Evolutionary conservation across 2,797 vertebrate genomes (phyloP).

Genomic region (Mastacembelus armatus): DNA sequence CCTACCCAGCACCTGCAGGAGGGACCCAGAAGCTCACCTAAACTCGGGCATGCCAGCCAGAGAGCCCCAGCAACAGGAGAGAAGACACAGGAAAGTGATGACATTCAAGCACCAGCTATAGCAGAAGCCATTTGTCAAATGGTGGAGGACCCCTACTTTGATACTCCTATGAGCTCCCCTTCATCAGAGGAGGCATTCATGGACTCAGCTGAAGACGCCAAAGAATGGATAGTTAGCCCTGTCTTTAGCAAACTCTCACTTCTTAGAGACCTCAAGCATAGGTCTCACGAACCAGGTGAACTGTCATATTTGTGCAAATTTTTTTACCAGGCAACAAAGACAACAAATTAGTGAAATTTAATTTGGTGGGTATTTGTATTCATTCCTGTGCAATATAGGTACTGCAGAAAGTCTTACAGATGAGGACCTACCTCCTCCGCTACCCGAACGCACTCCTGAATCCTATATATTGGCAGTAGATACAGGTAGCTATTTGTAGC

Average conservation of each 20-base stretch:
- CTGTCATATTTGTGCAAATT: not conserved
- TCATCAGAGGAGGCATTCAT: not conserved
- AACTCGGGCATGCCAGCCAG: not conserved
- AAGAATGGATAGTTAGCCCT: slow-evolving; percentile 23
- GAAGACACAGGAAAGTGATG: not conserved
- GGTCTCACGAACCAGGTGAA: slow-evolving; percentile 60
- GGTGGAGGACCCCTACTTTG: slow-evolving; percentile 87
- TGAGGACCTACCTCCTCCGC: slow-evolving; percentile 89
- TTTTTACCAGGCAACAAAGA: not conserved
- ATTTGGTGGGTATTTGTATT: slow-evolving; percentile 3
- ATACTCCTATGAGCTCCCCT: slow-evolving; percentile 45
- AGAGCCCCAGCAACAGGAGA: slow-evolving; percentile 4
- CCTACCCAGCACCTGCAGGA: slow-evolving; percentile 1
- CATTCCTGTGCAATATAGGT: slow-evolving; percentile 34
- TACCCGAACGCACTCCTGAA: slow-evolving; percentile 92
- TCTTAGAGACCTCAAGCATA: slow-evolving; percentile 57
- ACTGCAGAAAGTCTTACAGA: slow-evolving; percentile 40
- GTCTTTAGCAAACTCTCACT: slow-evolving; percentile 34
- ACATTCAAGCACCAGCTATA: not conserved
- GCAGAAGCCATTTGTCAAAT: slow-evolving; percentile 62
- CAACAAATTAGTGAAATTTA: not conserved
- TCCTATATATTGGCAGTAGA: slow-evolving; percentile 87
- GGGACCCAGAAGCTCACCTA: slow-evolving; percentile 16
- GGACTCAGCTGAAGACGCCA: not conserved
- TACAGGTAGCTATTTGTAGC: slow-evolving; percentile 75